Conservation (phyloP, 2,113 vertebrate genomes). For the Callipepla californica region DNA sequence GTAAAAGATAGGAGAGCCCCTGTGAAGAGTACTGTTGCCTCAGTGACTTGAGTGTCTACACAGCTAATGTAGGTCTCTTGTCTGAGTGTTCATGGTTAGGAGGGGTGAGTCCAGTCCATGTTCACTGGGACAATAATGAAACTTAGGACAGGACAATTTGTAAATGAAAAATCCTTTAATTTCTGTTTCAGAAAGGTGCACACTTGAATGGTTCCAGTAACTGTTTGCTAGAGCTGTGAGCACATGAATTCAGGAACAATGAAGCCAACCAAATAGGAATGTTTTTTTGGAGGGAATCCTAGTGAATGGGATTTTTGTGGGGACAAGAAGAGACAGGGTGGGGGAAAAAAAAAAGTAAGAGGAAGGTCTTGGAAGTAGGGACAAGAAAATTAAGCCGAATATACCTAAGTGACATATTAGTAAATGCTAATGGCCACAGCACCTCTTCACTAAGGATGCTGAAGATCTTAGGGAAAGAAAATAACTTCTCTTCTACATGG, state of each 20-base stretch:
- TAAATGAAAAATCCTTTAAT: not conserved
- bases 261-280: not conserved
- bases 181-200: not conserved
- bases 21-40: not conserved
- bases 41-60: not conserved
- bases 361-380: not conserved
- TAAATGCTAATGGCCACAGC: not conserved
- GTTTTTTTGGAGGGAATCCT: not conserved
- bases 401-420: not conserved
- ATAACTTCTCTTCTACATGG: not conserved
- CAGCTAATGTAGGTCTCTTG: not conserved
- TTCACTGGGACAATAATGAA: not conserved
- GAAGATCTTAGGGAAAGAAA: not conserved
- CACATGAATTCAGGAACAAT: not conserved
- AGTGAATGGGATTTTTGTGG: not conserved
- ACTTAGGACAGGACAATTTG: not conserved
- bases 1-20: not conserved
- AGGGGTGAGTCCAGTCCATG: not conserved
- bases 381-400: not conserved
- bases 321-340: not conserved
- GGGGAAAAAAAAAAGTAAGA: not conserved
- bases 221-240: not conserved
- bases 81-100: not conserved
- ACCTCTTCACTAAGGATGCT: not conserved
- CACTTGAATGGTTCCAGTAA: not conserved